These are phyloP conservation scores for Rhea americana DNA, from an alignment of 2,113 vertebrate genomes.

Conservation along the genomic window DNA sequence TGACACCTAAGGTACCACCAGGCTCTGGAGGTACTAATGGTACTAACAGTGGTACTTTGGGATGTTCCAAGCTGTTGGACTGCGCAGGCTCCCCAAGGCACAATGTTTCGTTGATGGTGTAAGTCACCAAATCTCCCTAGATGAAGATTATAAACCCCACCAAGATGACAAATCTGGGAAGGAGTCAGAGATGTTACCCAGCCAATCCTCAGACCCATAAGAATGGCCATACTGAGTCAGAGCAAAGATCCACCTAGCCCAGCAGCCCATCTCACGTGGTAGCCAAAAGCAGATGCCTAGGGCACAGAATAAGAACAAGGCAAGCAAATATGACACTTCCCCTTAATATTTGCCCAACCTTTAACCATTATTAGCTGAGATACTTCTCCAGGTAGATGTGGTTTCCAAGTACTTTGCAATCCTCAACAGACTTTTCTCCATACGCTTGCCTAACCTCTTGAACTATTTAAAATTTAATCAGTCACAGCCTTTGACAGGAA, in stretches of 20 bases:
- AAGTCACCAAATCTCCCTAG: background rate
- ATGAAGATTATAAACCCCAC: background rate
- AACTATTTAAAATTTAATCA: background rate
- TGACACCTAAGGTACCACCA: background rate
- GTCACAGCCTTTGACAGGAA: background rate
- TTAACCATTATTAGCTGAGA: background rate
- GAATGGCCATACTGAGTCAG: background rate
- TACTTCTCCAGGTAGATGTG: background rate
- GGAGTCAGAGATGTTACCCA: background rate
- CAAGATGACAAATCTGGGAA: background rate
- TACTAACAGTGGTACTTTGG: background rate
- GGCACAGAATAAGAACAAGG: background rate
- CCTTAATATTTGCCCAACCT: background rate
- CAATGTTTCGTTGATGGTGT: background rate
- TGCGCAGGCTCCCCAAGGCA: background rate
- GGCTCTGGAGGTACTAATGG: background rate
- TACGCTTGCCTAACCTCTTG: background rate
- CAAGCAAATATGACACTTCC: background rate
- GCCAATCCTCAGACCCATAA: background rate
- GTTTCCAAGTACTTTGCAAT: background rate
- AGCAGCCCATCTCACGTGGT: accelerated
- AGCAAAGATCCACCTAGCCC: background rate
- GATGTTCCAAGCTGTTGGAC: accelerated
- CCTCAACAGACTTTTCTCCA: background rate
- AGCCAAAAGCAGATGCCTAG: background rate